Base-by-base conservation (phyloP, 2,888 invertebrate genomes). In the Leptopilina syphax region DNA sequence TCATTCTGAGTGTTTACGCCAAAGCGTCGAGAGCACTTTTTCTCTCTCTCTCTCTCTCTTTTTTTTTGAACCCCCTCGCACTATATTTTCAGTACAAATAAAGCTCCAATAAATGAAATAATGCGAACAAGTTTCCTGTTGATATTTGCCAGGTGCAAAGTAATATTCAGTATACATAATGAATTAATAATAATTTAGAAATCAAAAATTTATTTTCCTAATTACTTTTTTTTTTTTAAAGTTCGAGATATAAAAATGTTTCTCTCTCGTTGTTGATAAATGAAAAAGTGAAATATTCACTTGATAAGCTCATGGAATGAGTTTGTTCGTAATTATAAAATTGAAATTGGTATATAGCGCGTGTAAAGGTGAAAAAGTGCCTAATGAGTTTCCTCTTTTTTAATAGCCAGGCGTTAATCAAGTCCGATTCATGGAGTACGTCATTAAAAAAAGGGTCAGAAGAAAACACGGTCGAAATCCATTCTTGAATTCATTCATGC, bases 371-470 rank as follows among this genome's bases (percentile, higher is more conserved):
- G 54, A 73, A 73, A 57, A 73, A 57, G 73, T 70, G 54, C 73
- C 57, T 73, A 73, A 73, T 73, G 73, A 73, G 73, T 57, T 34
- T 73, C n/a, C 34, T 41, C 13, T 34, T 73, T 54, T 34, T 73
- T n/a, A 54, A 73, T 73, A 54, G 57, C 54, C n/a, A 57, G 57
- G 57, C 73, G 57, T 73, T 73, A 73, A 73, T 73, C 73, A 73
- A 73, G 54, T 73, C 57, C 57, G 73, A 73, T 73, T 73, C 34
- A 73, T 34, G n/a, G 57, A 73, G 57, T 54, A 57, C 73, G 73
- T 73, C 73, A 73, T 73, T 73, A 73, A 54, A 73, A 73, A 73
- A 73, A 73, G 73, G 70, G 73, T 73, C 73, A 57, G 54, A 57
- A 57, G 73, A 34, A 34, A 73, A 73, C 27, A 73, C 54, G 73